Percentiles rank a stretch among this genome's conserved stretches.
Conservation (phyloP, 2,888 invertebrate species). For the Meteorus cinctellus region DNA sequence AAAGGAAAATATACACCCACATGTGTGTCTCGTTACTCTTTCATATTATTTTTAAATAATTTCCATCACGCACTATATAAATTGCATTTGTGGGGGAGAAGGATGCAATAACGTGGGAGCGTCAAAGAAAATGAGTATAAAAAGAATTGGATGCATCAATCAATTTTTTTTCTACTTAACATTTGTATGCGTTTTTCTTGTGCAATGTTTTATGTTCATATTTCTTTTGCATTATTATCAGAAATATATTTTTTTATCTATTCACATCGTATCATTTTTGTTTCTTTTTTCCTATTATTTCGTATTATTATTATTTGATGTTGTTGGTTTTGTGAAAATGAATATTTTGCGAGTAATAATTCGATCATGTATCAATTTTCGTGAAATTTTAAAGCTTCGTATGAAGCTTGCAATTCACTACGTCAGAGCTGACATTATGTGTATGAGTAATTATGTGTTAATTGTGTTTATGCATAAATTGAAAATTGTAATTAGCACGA, state of each 20-base stretch:
- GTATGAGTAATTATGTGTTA: background rate
- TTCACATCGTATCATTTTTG: background rate
- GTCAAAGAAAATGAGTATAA: background rate
- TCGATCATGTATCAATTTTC: background rate
- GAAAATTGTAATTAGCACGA: background rate
- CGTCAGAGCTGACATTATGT: background rate
- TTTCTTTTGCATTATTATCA: background rate
- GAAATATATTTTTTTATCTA: background rate
- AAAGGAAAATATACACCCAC: background rate
- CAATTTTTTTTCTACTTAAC: background rate
- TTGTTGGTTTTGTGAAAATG: background rate
- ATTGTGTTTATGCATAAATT: slow-evolving; percentile 11
- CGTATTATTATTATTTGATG: background rate
- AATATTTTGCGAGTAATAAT: background rate
- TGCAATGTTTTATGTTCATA: background rate
- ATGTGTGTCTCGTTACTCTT: background rate
- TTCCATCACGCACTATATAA: background rate
- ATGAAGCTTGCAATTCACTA: background rate
- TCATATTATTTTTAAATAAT: background rate
- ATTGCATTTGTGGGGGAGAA: background rate
- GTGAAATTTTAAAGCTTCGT: background rate
- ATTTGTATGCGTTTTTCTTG: background rate
- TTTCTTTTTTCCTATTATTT: background rate
- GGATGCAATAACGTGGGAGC: background rate
- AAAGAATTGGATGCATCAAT: background rate